phyloP scores from a whole-genome alignment of 2,797 vertebrate genomes.

The Trachurus trachurus region DNA sequence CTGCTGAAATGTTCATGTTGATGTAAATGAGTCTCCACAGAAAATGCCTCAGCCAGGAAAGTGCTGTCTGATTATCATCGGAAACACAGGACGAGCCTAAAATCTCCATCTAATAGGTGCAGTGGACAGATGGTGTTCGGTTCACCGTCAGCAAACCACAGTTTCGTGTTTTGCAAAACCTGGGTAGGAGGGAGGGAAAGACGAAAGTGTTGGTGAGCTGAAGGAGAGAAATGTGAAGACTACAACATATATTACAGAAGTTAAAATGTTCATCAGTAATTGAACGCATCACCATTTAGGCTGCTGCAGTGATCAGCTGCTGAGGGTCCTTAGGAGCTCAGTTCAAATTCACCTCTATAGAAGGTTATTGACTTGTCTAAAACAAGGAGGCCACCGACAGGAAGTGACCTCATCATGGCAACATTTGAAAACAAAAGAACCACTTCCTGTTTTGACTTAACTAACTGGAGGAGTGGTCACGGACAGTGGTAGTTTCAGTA shows the following conservation, averaged over 20 bases:
- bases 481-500: too few species aligned
- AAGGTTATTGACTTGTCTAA: not conserved
- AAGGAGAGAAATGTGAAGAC: not conserved
- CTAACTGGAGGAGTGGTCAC: not conserved
- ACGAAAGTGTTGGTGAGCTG: too few species aligned
- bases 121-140: slow-evolving; percentile 55
- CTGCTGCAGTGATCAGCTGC: not conserved
- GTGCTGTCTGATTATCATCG: slow-evolving; percentile 28
- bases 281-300: not conserved
- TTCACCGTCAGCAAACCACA: slow-evolving; percentile 21
- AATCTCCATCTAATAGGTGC: slow-evolving; percentile 2
- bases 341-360: not conserved
- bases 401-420: slow-evolving; percentile 43
- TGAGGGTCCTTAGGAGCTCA: not conserved
- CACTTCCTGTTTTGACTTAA: slow-evolving; percentile 55
- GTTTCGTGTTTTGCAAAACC: slow-evolving; percentile 10
- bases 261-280: not conserved
- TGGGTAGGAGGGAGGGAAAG: not conserved
- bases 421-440: slow-evolving; percentile 44
- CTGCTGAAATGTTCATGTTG: not conserved
- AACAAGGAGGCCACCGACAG: slow-evolving; percentile 22
- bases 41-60: not conserved
- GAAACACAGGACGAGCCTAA: slow-evolving; percentile 1
- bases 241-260: too few species aligned
- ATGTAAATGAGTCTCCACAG: not conserved